A percentile compares a stretch with the other conserved stretches of the same genome.
Conservation (phyloP, 2,888 invertebrate species). For the Parthenolecanium corni region DNA sequence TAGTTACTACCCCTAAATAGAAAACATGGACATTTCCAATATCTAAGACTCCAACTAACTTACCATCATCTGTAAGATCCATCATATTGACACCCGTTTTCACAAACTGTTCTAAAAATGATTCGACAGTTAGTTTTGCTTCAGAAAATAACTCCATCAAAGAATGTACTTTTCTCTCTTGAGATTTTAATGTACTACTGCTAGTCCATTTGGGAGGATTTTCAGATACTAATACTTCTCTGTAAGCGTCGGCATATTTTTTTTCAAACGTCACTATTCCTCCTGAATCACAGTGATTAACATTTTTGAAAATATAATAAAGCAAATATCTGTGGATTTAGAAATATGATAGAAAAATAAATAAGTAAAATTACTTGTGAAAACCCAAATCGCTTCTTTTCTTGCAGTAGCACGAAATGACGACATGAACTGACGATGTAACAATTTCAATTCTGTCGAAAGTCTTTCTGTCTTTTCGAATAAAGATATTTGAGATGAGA, state of each 20-base stretch:
- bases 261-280: conserved; percentile 2
- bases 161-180: conserved; percentile 10
- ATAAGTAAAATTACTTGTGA: conserved; percentile 8
- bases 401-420: conserved; percentile 6
- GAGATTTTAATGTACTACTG: conserved; percentile 5
- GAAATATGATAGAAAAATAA: too few relatives aligned
- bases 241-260: conserved; percentile 4
- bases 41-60: background rate
- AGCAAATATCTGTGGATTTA: background rate
- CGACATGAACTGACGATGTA: conserved; percentile 9
- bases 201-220: conserved; percentile 11
- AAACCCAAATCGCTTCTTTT: conserved; percentile 9
- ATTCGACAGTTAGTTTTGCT: background rate
- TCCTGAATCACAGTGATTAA: background rate
- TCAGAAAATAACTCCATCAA: background rate
- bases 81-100: background rate
- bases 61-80: background rate
- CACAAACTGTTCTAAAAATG: background rate
- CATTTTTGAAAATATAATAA: background rate
- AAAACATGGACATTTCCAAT: too few relatives aligned
- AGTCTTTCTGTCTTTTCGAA: background rate
- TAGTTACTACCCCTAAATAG: too few relatives aligned
- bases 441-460: conserved; percentile 1
- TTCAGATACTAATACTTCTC: background rate
- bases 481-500: background rate